Percentiles rank a stretch among this genome's conserved stretches.
Evolutionary conservation across 2,888 invertebrate species (phyloP).

Genomic region (Pediacus dermestoides): DNA sequence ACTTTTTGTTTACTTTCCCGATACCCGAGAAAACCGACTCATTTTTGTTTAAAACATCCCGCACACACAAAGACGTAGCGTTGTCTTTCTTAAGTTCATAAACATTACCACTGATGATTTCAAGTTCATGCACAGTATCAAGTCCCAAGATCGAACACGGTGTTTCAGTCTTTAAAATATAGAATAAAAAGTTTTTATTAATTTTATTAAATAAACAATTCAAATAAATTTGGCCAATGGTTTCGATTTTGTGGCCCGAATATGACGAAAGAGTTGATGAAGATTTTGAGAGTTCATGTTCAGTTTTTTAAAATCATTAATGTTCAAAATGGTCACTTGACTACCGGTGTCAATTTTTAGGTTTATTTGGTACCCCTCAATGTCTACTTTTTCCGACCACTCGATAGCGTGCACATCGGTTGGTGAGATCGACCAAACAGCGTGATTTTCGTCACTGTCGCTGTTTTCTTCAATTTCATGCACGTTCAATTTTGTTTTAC

Average conservation of each 20-base stretch:
- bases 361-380: constrained; percentile 1
- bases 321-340: constrained; percentile 13
- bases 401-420: constrained; percentile 1
- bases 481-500: background rate
- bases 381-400: constrained; percentile 7
- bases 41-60: constrained; percentile 4
- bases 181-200: background rate
- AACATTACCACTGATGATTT: constrained; percentile 2
- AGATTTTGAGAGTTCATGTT: constrained; percentile 8
- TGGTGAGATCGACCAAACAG: constrained; percentile 7
- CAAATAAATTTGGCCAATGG: background rate
- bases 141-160: background rate
- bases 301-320: constrained; percentile 8
- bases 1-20: constrained; percentile 14
- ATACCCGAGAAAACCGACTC: constrained; percentile 12
- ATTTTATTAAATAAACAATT: background rate
- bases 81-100: background rate
- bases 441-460: background rate
- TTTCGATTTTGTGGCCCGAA: constrained; percentile 11
- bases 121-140: background rate
- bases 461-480: constrained; percentile 6
- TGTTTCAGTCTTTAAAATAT: background rate
- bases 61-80: background rate
- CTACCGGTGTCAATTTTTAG: constrained; percentile 15
- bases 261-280: constrained; percentile 6